These are phyloP conservation scores for Kryptolebias ocellatus DNA, from an alignment of 2,797 vertebrate genomes.

Conservation along the genomic window DNA sequence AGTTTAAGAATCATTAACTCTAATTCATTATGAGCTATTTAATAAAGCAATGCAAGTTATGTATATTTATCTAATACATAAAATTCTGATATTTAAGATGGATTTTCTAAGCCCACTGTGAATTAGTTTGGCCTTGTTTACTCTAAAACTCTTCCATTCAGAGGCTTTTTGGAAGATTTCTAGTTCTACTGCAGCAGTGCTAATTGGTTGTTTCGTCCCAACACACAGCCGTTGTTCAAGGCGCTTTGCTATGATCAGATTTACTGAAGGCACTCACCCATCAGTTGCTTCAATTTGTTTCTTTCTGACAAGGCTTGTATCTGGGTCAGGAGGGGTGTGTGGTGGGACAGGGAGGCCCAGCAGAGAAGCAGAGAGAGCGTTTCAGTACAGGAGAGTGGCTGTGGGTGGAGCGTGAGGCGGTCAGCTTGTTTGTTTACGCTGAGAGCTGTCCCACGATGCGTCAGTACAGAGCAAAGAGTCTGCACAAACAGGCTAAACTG, in stretches of 20 bases:
- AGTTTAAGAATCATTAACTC: too few relatives aligned
- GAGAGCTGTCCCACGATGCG: conserved; percentile 78
- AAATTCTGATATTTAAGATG: too few relatives aligned
- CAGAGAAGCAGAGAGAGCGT: conserved; percentile 84
- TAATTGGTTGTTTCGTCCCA: too few relatives aligned
- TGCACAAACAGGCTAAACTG: conserved; percentile 81
- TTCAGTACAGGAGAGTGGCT: conserved; percentile 80
- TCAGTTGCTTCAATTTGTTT: conserved; percentile 80
- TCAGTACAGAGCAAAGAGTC: conserved; percentile 84
- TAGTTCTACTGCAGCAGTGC: too few relatives aligned
- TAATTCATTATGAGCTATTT: too few relatives aligned
- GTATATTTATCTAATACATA: too few relatives aligned
- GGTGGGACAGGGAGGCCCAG: conserved; percentile 83
- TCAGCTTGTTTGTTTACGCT: conserved; percentile 70
- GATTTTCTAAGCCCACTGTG: too few relatives aligned
- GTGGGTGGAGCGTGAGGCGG: conserved; percentile 77
- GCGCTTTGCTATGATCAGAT: background rate
- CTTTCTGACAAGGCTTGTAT: conserved; percentile 80
- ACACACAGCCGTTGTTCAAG: background rate
- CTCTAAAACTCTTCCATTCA: too few relatives aligned
- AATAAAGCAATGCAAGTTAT: too few relatives aligned
- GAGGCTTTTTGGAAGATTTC: too few relatives aligned
- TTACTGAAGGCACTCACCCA: conserved; percentile 82
- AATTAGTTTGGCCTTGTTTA: too few relatives aligned
- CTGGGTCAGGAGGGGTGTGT: conserved; percentile 76